Conservation (phyloP, 2,888 invertebrate species). For the Nomada hirtipes region DNA sequence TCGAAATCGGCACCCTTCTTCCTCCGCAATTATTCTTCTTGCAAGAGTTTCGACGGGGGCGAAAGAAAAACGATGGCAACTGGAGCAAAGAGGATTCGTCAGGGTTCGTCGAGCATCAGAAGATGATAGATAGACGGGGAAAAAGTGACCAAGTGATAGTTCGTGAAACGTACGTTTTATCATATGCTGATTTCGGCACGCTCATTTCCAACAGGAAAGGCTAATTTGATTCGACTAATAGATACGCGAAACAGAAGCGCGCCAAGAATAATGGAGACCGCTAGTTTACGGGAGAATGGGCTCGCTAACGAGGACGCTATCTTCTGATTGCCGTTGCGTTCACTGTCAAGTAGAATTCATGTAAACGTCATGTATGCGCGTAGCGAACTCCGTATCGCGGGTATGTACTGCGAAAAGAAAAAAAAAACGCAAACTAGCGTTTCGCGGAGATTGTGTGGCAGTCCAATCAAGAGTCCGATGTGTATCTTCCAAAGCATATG, state of each 20-base stretch:
- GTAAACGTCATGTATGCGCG: slow-evolving; percentile 14
- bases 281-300: slow-evolving; percentile 23
- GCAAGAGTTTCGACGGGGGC: background rate
- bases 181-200: background rate
- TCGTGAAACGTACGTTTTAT: background rate
- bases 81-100: background rate
- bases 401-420: background rate
- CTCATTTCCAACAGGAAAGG: background rate
- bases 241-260: background rate
- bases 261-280: slow-evolving; percentile 6
- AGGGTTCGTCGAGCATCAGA: background rate
- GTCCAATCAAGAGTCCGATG: background rate
- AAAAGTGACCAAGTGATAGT: background rate
- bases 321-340: slow-evolving; percentile 16
- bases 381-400: background rate
- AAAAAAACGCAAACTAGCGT: background rate
- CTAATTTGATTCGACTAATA: slow-evolving; percentile 6
- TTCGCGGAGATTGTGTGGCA: background rate
- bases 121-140: background rate
- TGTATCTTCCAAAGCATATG: background rate
- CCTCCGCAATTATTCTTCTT: background rate
- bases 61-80: background rate
- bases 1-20: slow-evolving; percentile 34
- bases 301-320: slow-evolving; percentile 13
- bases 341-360: slow-evolving; percentile 14